A percentile compares a stretch with the other conserved stretches of the same genome.
Evolutionary conservation across 2,797 vertebrate species (phyloP).

Genomic region (Glyptemys insculpta): DNA sequence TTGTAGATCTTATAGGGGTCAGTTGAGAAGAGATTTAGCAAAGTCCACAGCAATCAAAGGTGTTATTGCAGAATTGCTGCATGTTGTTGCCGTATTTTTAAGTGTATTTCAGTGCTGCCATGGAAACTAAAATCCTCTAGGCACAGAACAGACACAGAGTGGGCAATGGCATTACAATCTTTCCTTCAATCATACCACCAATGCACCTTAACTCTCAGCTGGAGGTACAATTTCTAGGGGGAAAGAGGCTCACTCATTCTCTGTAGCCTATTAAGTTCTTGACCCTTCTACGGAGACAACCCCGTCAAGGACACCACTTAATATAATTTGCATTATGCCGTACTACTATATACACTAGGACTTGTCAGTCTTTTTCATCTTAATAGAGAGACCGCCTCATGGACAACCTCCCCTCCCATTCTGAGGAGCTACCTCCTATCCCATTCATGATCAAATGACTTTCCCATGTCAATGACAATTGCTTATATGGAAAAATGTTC

Average conservation of each 20-base stretch:
- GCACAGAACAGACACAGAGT: not conserved
- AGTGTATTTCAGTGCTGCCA: not conserved
- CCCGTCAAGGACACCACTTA: conserved; percentile 35
- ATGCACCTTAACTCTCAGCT: not conserved
- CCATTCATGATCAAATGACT: rapidly evolving
- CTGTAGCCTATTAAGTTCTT: not conserved
- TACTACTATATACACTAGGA: conserved; percentile 32
- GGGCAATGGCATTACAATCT: not conserved
- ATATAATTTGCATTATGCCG: conserved; percentile 31
- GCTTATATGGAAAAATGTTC: rapidly evolving
- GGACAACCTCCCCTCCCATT: not conserved
- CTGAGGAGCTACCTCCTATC: not conserved
- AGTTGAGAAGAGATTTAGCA: not conserved
- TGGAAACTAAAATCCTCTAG: not conserved
- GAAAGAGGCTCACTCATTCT: not conserved
- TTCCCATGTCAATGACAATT: not conserved
- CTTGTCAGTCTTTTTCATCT: not conserved
- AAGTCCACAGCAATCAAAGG: not conserved
- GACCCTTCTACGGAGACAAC: conserved; percentile 56
- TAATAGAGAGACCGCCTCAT: not conserved
- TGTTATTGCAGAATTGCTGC: not conserved
- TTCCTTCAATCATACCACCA: not conserved
- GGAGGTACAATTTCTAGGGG: not conserved
- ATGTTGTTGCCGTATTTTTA: not conserved
- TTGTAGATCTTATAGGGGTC: not conserved